phyloP scores from a whole-genome alignment of 1,140 invertebrate genomes.

The Ceratosolen solmsi region DNA sequence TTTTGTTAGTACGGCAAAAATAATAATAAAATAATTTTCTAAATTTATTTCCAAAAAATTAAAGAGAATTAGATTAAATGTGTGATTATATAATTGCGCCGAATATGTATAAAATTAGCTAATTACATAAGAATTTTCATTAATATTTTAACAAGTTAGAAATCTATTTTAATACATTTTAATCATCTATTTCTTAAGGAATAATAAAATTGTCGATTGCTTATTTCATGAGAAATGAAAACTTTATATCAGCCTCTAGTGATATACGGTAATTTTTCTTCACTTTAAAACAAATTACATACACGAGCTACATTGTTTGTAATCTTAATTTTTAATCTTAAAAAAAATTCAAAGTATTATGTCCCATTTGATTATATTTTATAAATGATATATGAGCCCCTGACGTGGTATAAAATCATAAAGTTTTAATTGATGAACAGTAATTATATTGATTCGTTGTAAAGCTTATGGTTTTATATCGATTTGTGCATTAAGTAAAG shows the following conservation, averaged over 20 bases:
- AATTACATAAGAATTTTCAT: too few species aligned
- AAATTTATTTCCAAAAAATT: too few species aligned
- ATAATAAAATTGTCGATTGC: background rate
- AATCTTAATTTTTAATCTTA: slow-evolving; percentile 42
- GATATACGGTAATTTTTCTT: slow-evolving; percentile 15
- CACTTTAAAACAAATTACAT: slow-evolving; percentile 27
- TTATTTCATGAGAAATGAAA: slow-evolving; percentile 12
- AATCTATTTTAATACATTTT: too few species aligned
- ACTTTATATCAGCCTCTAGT: background rate
- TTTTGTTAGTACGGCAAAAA: too few species aligned
- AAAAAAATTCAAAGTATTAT: slow-evolving; percentile 8
- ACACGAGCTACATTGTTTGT: background rate
- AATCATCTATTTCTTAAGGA: background rate
- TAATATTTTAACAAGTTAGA: too few species aligned
- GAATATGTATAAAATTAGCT: too few species aligned
- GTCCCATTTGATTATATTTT: slow-evolving; percentile 41
- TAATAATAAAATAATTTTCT: too few species aligned
- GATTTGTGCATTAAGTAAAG: background rate
- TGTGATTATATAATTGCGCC: too few species aligned
- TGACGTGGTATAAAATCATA: slow-evolving; percentile 27
- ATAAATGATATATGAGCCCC: slow-evolving; percentile 21
- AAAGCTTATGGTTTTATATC: background rate
- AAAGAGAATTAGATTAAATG: too few species aligned
- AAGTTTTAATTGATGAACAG: slow-evolving; percentile 35
- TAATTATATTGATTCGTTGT: slow-evolving; percentile 37